A percentile compares a stretch with the other conserved stretches of the same genome.
Evolutionary conservation across 2,113 vertebrate genomes (phyloP).

Genomic region (Hemiprocne comata): DNA sequence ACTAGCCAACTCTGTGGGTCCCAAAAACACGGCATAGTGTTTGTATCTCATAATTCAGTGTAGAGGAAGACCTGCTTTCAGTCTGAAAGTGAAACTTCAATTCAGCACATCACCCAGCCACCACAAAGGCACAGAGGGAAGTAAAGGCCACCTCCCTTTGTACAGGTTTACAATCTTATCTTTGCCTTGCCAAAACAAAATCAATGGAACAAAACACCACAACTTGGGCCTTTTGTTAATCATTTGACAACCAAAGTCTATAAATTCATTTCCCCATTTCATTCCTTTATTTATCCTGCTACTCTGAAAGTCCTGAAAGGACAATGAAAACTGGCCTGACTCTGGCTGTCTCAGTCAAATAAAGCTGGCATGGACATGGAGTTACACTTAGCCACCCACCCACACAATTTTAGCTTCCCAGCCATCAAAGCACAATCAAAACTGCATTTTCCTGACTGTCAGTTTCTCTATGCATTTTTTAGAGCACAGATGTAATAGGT

Average conservation of each 20-base stretch:
- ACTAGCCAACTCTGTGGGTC: not conserved
- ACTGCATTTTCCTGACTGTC: conserved; percentile 62
- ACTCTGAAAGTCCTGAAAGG: conserved; percentile 36
- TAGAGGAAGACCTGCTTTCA: conserved; percentile 35
- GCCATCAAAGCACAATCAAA: conserved; percentile 64
- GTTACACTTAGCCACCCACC: conserved; percentile 58
- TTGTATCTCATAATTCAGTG: not conserved
- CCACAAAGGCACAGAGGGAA: conserved; percentile 39
- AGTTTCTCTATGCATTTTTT: conserved; percentile 54
- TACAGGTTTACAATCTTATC: conserved; percentile 42
- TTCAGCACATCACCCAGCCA: conserved; percentile 1
- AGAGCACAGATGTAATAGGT: conserved; percentile 64
- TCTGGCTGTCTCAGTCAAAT: conserved; percentile 36
- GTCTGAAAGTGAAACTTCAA: conserved; percentile 8
- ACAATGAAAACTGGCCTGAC: conserved; percentile 51
- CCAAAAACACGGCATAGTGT: not conserved
- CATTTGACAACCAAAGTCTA: conserved; percentile 57
- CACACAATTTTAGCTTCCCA: conserved; percentile 62
- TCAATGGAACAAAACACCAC: conserved; percentile 51
- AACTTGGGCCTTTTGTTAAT: conserved; percentile 50
- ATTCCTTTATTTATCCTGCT: conserved; percentile 57
- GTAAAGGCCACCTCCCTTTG: conserved; percentile 31
- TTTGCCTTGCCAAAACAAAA: conserved; percentile 56
- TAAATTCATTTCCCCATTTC: conserved; percentile 57
- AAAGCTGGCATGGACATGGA: conserved; percentile 44